Evolutionary conservation across 2,888 invertebrate species (phyloP).

Genomic region (Synanthedon tipuliformis): DNA sequence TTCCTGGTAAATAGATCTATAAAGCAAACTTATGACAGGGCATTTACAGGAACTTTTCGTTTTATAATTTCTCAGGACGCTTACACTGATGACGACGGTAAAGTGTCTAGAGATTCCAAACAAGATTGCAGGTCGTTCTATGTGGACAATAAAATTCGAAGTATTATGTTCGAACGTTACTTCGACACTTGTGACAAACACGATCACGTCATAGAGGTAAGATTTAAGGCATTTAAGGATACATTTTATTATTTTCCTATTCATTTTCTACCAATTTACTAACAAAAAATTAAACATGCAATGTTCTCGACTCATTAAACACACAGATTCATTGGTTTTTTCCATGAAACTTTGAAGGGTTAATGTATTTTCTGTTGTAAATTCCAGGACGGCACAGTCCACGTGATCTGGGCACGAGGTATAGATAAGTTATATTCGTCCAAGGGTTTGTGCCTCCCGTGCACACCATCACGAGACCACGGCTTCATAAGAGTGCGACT

Average conservation of each 20-base stretch:
- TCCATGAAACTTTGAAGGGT: no score
- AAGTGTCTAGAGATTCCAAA: conserved; percentile 74
- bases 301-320: neutral
- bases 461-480: conserved; percentile 61
- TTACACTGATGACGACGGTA: conserved; percentile 75
- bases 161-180: conserved; percentile 79
- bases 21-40: no score
- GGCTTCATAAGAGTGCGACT: conserved; percentile 86
- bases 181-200: conserved; percentile 92
- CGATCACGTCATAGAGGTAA: conserved; percentile 83
- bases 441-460: conserved; percentile 73
- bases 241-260: neutral
- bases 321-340: no score
- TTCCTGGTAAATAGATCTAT: neutral
- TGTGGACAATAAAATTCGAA: conserved; percentile 69
- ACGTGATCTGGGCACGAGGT: conserved; percentile 87
- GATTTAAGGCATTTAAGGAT: neutral
- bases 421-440: conserved; percentile 77
- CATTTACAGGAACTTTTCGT: no score
- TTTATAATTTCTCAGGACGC: conserved; percentile 72
- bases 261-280: no score
- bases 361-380: conserved; percentile 1
- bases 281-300: no score
- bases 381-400: conserved; percentile 86
- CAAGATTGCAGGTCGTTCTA: conserved; percentile 80